A percentile compares a stretch with the other conserved stretches of the same genome.
phyloP scores from a whole-genome alignment of 2,888 invertebrate species.

The Ceraclea dissimilis region DNA sequence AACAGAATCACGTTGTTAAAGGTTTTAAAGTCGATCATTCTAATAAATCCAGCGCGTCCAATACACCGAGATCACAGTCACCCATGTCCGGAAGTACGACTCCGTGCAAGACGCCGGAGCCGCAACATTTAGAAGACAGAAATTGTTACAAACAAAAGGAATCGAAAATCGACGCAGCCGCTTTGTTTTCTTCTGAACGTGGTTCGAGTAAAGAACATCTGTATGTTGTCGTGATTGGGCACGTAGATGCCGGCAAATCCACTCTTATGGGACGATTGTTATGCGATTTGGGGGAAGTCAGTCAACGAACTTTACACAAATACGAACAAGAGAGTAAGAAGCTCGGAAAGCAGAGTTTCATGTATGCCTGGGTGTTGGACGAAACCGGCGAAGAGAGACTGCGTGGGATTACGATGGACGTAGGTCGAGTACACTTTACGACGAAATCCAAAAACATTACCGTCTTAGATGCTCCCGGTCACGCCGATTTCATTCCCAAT shows the following conservation, averaged over 20 bases:
- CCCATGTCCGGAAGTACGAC: constrained; percentile 57
- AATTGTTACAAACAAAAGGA: constrained; percentile 43
- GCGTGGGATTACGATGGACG: constrained; percentile 98
- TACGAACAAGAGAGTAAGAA: constrained; percentile 97
- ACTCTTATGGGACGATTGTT: constrained; percentile 95
- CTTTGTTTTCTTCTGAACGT: constrained; percentile 65
- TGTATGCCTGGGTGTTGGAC: constrained; percentile 98
- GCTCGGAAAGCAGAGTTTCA: constrained; percentile 94
- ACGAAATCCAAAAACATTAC: constrained; percentile 75
- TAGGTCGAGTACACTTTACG: constrained; percentile 88
- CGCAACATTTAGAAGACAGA: constrained; percentile 41
- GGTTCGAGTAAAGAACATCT: constrained; percentile 77
- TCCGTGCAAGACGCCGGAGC: constrained; percentile 34
- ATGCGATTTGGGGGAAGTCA: constrained; percentile 79
- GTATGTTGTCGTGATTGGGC: constrained; percentile 89
- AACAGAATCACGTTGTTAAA: constrained; percentile 45
- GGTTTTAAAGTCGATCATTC: constrained; percentile 48
- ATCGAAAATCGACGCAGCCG: constrained; percentile 50
- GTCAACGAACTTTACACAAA: constrained; percentile 85
- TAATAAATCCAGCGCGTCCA: constrained; percentile 33
- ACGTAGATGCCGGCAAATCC: constrained; percentile 96
- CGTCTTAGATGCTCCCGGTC: constrained; percentile 95
- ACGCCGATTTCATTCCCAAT: constrained; percentile 98
- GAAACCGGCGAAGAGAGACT: constrained; percentile 96
- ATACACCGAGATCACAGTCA: constrained; percentile 61